Percentiles rank a stretch among this genome's conserved stretches.
phyloP scores from a whole-genome alignment of 2,888 invertebrate species.

The Himalopsyche kuldschensis region DNA sequence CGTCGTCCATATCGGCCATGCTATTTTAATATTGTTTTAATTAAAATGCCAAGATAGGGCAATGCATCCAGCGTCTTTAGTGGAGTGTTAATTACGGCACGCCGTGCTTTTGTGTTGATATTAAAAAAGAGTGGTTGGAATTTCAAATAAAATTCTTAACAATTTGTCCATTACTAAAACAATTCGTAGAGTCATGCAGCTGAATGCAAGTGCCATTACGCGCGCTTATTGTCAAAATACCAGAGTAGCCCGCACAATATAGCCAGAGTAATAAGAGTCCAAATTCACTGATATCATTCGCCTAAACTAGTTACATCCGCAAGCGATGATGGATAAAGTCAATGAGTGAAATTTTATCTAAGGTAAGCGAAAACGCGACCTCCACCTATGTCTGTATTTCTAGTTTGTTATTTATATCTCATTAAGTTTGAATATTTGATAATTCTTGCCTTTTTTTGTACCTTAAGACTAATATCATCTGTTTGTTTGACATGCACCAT shows the following conservation, averaged over 20 bases:
- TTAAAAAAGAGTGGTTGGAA: background rate
- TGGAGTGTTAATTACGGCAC: background rate
- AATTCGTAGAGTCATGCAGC: slow-evolving; percentile 28
- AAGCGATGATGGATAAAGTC: background rate
- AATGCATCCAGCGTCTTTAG: background rate
- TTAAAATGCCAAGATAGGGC: background rate
- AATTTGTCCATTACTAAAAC: slow-evolving; percentile 15
- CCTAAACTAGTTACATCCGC: background rate
- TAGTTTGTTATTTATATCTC: no score
- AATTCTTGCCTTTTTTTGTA: no score
- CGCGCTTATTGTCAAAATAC: slow-evolving; percentile 32
- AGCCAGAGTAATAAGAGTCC: background rate
- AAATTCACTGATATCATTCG: slow-evolving; percentile 11
- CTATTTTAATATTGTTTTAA: background rate
- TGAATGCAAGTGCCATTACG: slow-evolving; percentile 28
- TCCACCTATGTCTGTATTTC: no score
- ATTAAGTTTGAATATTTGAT: no score
- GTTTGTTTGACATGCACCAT: no score
- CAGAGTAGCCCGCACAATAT: slow-evolving; percentile 17
- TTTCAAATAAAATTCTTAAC: background rate
- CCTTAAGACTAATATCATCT: no score
- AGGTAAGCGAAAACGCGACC: no score
- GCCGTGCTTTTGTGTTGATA: background rate
- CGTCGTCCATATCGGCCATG: background rate
- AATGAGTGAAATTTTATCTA: background rate